Percentiles rank a stretch among this genome's conserved stretches.
Conservation (phyloP, 2,797 vertebrate species). For the Mareca strepera region DNA sequence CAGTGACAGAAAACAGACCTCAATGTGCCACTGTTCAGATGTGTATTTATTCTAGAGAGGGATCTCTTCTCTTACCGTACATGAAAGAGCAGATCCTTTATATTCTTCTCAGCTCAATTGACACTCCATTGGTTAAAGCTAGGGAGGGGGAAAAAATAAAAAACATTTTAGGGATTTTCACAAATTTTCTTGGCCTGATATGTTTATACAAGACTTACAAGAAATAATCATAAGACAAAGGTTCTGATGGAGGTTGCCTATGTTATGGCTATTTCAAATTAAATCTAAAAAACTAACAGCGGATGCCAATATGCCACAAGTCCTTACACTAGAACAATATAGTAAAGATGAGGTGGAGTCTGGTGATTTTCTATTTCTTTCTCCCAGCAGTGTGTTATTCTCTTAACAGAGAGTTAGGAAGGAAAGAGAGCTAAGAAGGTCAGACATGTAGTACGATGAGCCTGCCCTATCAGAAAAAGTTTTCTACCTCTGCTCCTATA, state of each 20-base stretch:
- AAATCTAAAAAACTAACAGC: background rate
- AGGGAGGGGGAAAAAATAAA: background rate
- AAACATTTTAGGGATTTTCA: background rate
- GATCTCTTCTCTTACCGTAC: background rate
- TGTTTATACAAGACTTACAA: background rate
- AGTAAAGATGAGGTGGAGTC: background rate
- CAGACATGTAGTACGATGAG: accelerated
- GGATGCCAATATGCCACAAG: background rate
- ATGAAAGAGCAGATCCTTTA: background rate
- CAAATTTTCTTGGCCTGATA: background rate
- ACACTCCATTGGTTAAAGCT: background rate
- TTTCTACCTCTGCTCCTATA: background rate
- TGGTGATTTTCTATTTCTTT: background rate
- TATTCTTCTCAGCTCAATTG: background rate
- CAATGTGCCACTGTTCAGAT: background rate
- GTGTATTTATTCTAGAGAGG: background rate
- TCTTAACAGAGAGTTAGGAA: too few species aligned
- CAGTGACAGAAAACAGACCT: background rate
- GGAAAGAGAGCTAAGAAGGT: background rate
- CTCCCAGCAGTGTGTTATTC: background rate
- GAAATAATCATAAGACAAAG: background rate
- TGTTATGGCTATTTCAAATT: background rate
- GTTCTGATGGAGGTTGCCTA: background rate
- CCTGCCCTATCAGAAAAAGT: background rate
- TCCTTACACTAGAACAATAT: background rate